A percentile compares a stretch with the other conserved stretches of the same genome.
Conservation (phyloP, 2,888 invertebrate species). For the Sturmia bella region DNA sequence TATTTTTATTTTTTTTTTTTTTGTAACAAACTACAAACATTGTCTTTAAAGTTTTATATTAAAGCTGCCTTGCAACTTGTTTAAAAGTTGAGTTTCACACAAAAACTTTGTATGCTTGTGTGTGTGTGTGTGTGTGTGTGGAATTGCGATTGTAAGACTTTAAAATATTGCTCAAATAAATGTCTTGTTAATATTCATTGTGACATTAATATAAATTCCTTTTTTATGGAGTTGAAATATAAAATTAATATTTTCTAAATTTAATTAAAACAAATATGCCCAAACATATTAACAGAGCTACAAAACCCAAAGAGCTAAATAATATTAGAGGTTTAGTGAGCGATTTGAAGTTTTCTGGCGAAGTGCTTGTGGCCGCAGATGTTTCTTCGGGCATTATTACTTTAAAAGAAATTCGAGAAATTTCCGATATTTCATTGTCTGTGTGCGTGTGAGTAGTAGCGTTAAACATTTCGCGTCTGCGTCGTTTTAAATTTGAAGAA, state of each 20-base stretch:
- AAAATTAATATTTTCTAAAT: constrained; percentile 71
- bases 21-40: constrained; percentile 9
- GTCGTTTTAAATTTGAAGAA: constrained; percentile 70
- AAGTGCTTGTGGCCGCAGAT: not conserved
- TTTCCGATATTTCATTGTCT: constrained; percentile 76
- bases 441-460: constrained; percentile 62
- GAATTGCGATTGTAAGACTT: not conserved
- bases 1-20: too few species aligned
- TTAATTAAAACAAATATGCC: constrained; percentile 74
- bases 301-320: constrained; percentile 75
- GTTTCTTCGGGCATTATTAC: constrained; percentile 74
- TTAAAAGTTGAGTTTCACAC: constrained; percentile 25
- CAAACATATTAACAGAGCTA: constrained; percentile 73
- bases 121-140: too few species aligned
- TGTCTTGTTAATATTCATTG: constrained; percentile 40
- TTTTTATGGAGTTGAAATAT: not conserved
- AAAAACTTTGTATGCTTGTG: not conserved
- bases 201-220: constrained; percentile 37
- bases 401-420: constrained; percentile 78
- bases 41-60: constrained; percentile 46
- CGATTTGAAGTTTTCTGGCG: constrained; percentile 40
- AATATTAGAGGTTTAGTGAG: constrained; percentile 69
- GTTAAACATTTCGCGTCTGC: constrained; percentile 70
- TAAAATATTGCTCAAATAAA: constrained; percentile 4
- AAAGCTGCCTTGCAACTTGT: constrained; percentile 48